A percentile compares a stretch with the other conserved stretches of the same genome.
phyloP scores from a whole-genome alignment of 2,797 vertebrate species.

The Synaphobranchus kaupii region DNA sequence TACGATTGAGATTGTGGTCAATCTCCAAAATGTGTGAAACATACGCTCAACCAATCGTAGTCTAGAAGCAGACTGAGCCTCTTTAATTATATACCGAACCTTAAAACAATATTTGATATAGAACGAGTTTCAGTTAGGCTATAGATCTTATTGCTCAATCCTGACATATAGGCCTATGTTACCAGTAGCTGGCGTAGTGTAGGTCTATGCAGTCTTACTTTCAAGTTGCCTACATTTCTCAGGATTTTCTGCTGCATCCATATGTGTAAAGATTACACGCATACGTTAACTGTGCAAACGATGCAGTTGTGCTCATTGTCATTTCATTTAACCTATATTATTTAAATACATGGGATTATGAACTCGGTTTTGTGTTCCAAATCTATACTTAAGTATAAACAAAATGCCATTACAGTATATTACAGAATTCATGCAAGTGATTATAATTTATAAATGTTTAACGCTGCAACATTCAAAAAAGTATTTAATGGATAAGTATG shows the following conservation, averaged over 20 bases:
- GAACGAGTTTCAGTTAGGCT: not conserved
- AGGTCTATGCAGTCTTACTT: not conserved
- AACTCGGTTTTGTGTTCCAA: not conserved
- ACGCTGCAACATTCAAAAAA: not conserved
- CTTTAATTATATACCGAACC: not conserved
- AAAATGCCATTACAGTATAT: not conserved
- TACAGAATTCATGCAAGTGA: not conserved
- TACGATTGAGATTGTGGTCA: not conserved
- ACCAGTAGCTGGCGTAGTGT: not conserved
- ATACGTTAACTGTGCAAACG: not conserved
- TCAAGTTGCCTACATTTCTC: too few relatives aligned
- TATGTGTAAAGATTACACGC: not conserved
- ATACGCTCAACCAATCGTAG: not conserved
- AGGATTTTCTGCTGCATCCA: too few relatives aligned
- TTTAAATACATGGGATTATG: not conserved
- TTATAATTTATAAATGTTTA: not conserved
- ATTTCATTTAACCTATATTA: not conserved
- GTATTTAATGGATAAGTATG: not conserved
- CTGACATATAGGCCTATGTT: not conserved
- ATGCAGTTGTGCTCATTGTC: not conserved
- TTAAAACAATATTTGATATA: not conserved
- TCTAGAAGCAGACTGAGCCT: not conserved
- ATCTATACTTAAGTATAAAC: not conserved
- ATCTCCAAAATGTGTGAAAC: not conserved
- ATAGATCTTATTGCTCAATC: too few relatives aligned